phyloP scores from a whole-genome alignment of 2,113 vertebrate genomes.

The Stictonetta naevosa region DNA sequence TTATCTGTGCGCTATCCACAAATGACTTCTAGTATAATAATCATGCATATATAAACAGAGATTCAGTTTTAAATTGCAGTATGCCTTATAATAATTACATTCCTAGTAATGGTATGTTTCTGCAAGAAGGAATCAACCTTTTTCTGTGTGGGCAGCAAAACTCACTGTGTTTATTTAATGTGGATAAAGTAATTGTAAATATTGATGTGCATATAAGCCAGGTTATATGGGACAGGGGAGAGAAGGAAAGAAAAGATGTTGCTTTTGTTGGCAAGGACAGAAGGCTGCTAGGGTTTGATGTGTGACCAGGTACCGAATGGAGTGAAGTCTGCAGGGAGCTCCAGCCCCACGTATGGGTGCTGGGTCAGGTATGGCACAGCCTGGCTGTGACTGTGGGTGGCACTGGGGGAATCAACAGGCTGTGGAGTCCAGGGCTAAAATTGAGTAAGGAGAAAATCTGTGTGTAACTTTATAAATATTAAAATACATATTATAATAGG shows the following conservation, averaged over 20 bases:
- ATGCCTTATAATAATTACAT: slow-evolving; percentile 26
- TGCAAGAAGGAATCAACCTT: slow-evolving; percentile 30
- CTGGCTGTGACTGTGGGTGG: fast-evolving
- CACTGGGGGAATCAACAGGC: fast-evolving
- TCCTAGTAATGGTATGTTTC: slow-evolving; percentile 6
- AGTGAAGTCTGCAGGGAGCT: background rate
- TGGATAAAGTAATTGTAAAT: slow-evolving; percentile 13
- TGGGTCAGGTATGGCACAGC: background rate
- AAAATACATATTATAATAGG: background rate
- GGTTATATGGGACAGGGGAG: background rate
- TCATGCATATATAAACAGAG: slow-evolving; percentile 75
- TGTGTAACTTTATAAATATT: background rate
- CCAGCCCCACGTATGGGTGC: background rate
- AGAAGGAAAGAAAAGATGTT: background rate
- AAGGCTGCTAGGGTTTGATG: background rate
- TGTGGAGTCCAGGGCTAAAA: background rate
- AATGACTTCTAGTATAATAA: slow-evolving; percentile 75
- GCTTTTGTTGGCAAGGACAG: background rate
- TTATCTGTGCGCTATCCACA: slow-evolving; percentile 80
- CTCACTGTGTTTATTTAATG: background rate
- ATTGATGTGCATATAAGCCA: background rate
- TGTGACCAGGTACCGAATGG: background rate
- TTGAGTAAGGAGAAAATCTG: background rate
- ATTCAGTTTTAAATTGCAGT: slow-evolving; percentile 66
- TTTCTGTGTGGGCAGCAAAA: slow-evolving; percentile 21